Evolutionary conservation across 1,140 invertebrate genomes (phyloP).

Genomic region (Drosophila punjabiensis): DNA sequence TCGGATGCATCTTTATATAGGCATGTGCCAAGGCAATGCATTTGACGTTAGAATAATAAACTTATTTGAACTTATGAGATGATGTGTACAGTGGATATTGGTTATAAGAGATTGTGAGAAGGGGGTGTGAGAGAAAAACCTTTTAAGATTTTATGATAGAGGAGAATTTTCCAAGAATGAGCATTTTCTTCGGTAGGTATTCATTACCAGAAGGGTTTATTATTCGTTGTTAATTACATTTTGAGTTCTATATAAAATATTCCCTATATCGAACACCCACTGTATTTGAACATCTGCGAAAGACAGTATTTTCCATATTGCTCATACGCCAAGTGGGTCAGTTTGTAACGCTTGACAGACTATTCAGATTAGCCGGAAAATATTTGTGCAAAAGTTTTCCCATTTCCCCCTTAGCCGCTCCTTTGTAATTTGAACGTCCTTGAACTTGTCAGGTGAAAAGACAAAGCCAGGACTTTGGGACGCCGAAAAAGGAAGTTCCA

Average conservation of each 20-base stretch:
- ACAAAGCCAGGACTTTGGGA: conserved; percentile 10
- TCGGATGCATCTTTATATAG: conserved; percentile 24
- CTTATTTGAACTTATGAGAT: conserved; percentile 5
- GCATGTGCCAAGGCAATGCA: conserved; percentile 45
- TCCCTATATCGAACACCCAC: not conserved
- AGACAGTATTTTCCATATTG: conserved; percentile 22
- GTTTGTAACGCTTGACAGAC: conserved; percentile 47
- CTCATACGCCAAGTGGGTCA: conserved; percentile 63
- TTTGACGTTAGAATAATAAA: conserved; percentile 29
- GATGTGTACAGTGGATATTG: not conserved
- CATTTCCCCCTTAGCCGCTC: not conserved
- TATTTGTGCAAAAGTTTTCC: conserved; percentile 14
- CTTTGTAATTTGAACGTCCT: conserved; percentile 64
- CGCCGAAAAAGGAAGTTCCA: conserved; percentile 20
- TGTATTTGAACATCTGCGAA: conserved; percentile 23
- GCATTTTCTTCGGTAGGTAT: not conserved
- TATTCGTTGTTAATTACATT: not conserved
- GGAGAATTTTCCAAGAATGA: not conserved
- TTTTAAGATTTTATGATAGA: not conserved
- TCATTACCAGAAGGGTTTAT: not conserved
- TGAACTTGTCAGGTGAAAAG: conserved; percentile 65
- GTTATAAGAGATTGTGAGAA: not conserved
- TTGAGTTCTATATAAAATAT: not conserved
- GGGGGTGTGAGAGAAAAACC: not conserved
- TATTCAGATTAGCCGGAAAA: conserved; percentile 13